phyloP scores from a whole-genome alignment of 2,113 vertebrate species.

The Zosterops hypoxanthus region DNA sequence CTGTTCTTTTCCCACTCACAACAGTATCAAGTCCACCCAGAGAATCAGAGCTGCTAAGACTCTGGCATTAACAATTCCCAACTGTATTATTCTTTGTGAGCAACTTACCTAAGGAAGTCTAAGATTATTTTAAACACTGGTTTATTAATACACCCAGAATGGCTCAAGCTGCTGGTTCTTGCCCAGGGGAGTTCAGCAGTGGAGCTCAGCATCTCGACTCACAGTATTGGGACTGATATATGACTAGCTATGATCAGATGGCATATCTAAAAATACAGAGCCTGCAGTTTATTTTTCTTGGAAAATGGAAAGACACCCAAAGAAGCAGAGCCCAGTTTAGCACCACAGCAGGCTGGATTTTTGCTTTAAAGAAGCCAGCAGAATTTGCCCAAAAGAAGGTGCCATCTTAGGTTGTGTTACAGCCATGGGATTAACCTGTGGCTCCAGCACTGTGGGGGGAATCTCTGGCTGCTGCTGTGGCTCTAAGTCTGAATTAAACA shows the following conservation, averaged over 20 bases:
- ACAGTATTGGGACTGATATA: conserved; percentile 40
- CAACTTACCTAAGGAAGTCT: conserved; percentile 12
- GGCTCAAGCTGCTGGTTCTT: neutral
- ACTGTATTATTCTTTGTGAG: neutral
- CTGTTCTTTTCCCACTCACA: neutral
- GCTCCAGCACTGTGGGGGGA: neutral
- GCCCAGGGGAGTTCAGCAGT: neutral
- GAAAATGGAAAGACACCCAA: conserved; percentile 59
- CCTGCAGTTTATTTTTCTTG: conserved; percentile 57
- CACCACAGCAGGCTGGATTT: neutral
- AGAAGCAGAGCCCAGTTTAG: conserved; percentile 47
- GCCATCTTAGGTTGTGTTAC: neutral
- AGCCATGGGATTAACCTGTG: neutral
- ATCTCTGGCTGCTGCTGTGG: neutral
- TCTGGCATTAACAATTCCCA: neutral
- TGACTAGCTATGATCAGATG: conserved; percentile 32
- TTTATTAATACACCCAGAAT: conserved; percentile 25
- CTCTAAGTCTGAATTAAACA: neutral
- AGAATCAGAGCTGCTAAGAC: neutral
- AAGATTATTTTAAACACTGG: neutral
- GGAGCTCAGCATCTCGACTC: conserved; percentile 39
- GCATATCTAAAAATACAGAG: conserved; percentile 59
- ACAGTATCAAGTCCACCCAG: neutral
- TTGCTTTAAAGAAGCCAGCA: conserved; percentile 48
- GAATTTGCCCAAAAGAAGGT: conserved; percentile 5